These are phyloP conservation scores for Drosophila repletoides DNA, from an alignment of 1,140 invertebrate species.

Conservation along the genomic window DNA sequence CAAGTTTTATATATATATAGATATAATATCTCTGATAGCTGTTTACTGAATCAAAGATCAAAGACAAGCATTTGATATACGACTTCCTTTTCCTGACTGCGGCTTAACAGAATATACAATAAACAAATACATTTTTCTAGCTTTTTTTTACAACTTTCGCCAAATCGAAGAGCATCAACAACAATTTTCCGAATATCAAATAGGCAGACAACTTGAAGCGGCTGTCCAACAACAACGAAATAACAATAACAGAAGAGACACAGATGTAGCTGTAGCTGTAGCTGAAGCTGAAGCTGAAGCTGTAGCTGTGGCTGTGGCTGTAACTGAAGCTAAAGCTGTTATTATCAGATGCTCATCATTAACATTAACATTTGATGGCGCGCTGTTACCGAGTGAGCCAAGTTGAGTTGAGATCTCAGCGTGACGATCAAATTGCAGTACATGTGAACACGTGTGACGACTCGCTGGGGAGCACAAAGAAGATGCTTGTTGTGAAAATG, in stretches of 20 bases:
- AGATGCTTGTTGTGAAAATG: constrained; percentile 61
- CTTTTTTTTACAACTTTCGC: constrained; percentile 13
- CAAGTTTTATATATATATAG: too few relatives aligned
- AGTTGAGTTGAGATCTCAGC: constrained; percentile 43
- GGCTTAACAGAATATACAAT: not conserved
- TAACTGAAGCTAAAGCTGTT: constrained; percentile 17
- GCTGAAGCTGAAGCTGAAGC: not conserved
- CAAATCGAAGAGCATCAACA: constrained; percentile 13
- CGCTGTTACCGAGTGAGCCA: constrained; percentile 6
- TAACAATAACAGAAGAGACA: constrained; percentile 29
- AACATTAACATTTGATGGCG: constrained; percentile 63
- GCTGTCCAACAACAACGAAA: constrained; percentile 44
- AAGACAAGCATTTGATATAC: not conserved
- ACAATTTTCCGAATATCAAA: constrained; percentile 20
- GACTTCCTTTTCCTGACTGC: constrained; percentile 18
- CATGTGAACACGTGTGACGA: constrained; percentile 63
- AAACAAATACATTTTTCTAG: not conserved
- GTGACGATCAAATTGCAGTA: constrained; percentile 76
- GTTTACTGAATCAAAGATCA: not conserved
- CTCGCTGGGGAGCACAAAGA: constrained; percentile 1
- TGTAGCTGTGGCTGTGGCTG: too few relatives aligned
- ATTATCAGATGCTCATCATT: constrained; percentile 79
- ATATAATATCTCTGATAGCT: constrained; percentile 2
- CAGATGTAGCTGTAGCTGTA: not conserved
- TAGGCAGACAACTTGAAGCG: constrained; percentile 8